Evolutionary conservation across 2,888 invertebrate species (phyloP).

Genomic region (Syrista parreyssii): DNA sequence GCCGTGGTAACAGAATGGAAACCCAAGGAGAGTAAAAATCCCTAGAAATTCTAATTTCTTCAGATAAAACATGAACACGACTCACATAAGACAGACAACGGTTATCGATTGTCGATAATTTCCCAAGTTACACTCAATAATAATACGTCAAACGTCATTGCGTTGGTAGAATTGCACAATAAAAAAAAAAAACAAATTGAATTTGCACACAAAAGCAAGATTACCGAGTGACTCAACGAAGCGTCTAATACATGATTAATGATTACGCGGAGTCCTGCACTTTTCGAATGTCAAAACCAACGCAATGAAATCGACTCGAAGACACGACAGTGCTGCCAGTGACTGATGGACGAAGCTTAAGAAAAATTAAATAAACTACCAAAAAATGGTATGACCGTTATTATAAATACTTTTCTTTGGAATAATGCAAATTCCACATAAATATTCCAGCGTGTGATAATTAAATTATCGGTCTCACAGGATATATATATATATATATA

Average conservation of each 20-base stretch:
- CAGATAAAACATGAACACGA: not conserved
- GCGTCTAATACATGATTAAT: conserved; percentile 36
- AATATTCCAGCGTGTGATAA: not conserved
- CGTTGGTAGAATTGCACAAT: conserved; percentile 41
- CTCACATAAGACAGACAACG: not conserved
- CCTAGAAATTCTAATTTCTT: not conserved
- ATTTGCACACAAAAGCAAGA: conserved; percentile 54
- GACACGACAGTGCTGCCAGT: not conserved
- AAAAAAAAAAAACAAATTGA: too few relatives aligned
- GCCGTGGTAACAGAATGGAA: not conserved
- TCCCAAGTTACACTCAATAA: not conserved
- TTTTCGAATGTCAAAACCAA: conserved; percentile 26
- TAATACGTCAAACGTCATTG: not conserved
- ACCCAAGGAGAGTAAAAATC: not conserved
- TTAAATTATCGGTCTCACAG: not conserved
- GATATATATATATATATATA: not conserved
- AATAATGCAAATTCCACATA: not conserved
- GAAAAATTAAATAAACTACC: not conserved
- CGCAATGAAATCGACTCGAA: not conserved
- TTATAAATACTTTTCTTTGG: not conserved
- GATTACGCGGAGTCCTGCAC: conserved; percentile 10
- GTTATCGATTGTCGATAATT: not conserved
- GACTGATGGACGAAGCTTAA: not conserved
- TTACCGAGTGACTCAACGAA: conserved; percentile 24
- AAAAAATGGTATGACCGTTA: not conserved